A percentile compares a stretch with the other conserved stretches of the same genome.
Evolutionary conservation across 2,797 vertebrate species (phyloP).

Genomic region (Sciurus carolinensis): DNA sequence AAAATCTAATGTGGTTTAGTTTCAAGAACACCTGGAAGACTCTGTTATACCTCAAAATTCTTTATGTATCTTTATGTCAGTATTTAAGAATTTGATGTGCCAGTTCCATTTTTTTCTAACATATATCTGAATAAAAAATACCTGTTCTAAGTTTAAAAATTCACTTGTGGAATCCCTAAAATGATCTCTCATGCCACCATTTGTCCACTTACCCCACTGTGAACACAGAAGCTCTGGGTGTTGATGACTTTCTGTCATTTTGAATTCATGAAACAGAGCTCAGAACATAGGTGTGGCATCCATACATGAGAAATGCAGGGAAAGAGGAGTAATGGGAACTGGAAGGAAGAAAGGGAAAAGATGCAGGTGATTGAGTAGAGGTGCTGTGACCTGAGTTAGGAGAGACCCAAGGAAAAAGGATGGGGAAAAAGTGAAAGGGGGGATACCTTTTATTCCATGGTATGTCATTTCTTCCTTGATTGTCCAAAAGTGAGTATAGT

Average conservation of each 20-base stretch:
- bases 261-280: background rate
- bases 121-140: conserved; percentile 4
- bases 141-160: conserved; percentile 56
- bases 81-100: conserved; percentile 44
- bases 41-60: conserved; percentile 33
- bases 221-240: background rate
- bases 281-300: background rate
- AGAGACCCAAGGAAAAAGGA: background rate
- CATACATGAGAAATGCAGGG: background rate
- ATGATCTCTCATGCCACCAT: background rate
- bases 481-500: background rate
- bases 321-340: background rate
- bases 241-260: background rate
- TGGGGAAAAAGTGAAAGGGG: background rate
- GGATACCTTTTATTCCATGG: too few relatives aligned
- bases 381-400: background rate
- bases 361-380: background rate
- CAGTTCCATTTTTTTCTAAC: conserved; percentile 34
- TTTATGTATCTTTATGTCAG: conserved; percentile 52
- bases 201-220: background rate
- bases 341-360: background rate
- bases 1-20: conserved; percentile 55
- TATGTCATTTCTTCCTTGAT: background rate
- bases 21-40: conserved; percentile 53
- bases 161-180: background rate